These are phyloP conservation scores for Bergia sp. DNA, from an alignment of 92 coral and sea anemone species.

Conservation along the genomic window DNA sequence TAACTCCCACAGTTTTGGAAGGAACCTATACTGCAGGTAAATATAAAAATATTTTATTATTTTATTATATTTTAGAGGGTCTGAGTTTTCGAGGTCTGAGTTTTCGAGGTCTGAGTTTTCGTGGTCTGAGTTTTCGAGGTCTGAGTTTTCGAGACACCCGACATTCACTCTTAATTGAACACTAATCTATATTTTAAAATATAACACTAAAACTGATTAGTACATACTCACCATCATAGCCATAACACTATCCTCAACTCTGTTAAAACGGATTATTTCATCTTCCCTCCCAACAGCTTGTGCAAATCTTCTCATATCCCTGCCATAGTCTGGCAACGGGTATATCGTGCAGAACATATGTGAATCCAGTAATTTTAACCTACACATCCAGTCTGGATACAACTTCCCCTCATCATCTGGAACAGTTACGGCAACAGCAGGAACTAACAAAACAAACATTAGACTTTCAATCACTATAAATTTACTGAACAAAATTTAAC, in stretches of 20 bases:
- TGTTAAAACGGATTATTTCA: slow-evolving; percentile 42
- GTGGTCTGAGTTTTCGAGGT: too few relatives aligned
- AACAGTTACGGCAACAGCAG: slow-evolving; percentile 36
- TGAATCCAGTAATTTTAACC: not conserved
- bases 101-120: too few relatives aligned
- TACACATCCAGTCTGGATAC: slow-evolving; percentile 20
- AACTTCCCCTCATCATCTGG: slow-evolving; percentile 26
- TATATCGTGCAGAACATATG: slow-evolving; percentile 24
- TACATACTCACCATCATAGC: slow-evolving; percentile 53
- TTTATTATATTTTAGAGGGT: too few relatives aligned
- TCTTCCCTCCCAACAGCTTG: slow-evolving; percentile 50
- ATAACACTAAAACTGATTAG: too few relatives aligned
- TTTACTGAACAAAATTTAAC: too few relatives aligned
- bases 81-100: too few relatives aligned
- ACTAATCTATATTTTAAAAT: too few relatives aligned
- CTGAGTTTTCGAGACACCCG: too few relatives aligned
- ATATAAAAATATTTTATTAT: too few relatives aligned
- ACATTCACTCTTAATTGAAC: too few relatives aligned
- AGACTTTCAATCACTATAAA: not conserved
- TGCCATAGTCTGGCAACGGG: slow-evolving; percentile 49
- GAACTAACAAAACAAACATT: slow-evolving; percentile 17
- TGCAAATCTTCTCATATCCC: slow-evolving; percentile 49
- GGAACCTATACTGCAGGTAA: too few relatives aligned
- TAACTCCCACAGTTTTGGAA: too few relatives aligned
- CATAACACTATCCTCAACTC: slow-evolving; percentile 49